Conservation (phyloP, 2,797 vertebrate species). For the Myiotriccus ornatus region DNA sequence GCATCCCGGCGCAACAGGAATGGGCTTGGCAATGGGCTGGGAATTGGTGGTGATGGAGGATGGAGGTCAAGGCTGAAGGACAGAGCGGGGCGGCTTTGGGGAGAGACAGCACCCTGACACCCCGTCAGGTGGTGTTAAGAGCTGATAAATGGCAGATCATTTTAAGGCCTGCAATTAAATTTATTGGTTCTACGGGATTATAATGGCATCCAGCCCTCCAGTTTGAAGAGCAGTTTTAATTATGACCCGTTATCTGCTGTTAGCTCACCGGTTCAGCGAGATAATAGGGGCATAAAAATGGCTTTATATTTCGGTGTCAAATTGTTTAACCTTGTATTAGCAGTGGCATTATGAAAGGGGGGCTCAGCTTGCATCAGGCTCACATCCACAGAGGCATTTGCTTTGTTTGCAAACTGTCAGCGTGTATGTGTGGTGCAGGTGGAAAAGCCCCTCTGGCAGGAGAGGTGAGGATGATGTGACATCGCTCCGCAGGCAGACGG, state of each 20-base stretch:
- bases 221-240: conserved; percentile 30
- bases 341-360: background rate
- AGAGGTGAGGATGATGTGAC: background rate
- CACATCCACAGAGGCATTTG: background rate
- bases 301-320: background rate
- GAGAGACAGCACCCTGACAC: background rate
- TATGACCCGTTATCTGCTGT: background rate
- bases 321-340: background rate
- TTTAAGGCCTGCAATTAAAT: conserved; percentile 6
- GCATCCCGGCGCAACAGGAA: accelerated
- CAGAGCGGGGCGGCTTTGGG: background rate
- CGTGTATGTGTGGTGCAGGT: accelerated
- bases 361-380: background rate
- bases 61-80: conserved; percentile 16
- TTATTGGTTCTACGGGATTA: background rate
- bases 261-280: accelerated
- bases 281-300: background rate
- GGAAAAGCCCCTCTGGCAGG: background rate
- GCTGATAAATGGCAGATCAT: background rate
- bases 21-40: background rate
- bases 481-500: accelerated
- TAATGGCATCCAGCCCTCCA: background rate
- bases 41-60: background rate
- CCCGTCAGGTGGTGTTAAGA: background rate
- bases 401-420: conserved; percentile 2